phyloP scores from a whole-genome alignment of 2,888 invertebrate species.

The Drosophila dives region DNA sequence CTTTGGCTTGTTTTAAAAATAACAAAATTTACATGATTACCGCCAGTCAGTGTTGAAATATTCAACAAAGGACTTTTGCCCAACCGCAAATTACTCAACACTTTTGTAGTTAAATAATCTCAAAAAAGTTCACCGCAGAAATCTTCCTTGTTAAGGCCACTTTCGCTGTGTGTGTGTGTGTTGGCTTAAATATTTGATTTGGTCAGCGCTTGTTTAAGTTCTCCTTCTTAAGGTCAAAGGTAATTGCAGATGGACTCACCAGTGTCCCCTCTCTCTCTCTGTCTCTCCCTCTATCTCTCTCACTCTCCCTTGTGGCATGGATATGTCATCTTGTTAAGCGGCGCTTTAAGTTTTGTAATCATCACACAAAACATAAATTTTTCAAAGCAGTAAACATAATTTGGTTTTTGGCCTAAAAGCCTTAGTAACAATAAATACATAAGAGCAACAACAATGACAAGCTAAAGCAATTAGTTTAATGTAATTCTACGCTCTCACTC shows the following conservation, averaged over 20 bases:
- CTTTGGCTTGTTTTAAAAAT: conserved; percentile 30
- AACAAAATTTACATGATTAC: conserved; percentile 54
- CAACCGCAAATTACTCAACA: conserved; percentile 64
- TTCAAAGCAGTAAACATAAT: conserved; percentile 72
- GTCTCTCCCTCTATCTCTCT: neutral
- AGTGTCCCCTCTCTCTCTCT: neutral
- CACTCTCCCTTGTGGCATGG: conserved; percentile 1
- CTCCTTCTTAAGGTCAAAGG: conserved; percentile 51
- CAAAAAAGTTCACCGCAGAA: conserved; percentile 37
- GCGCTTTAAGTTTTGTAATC: conserved; percentile 39
- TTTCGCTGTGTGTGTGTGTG: conserved; percentile 3
- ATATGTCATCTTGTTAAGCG: conserved; percentile 32
- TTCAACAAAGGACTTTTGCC: conserved; percentile 26
- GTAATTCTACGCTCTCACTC: conserved; percentile 55
- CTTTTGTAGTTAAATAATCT: conserved; percentile 55
- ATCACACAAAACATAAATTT: conserved; percentile 12
- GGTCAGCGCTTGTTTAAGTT: conserved; percentile 24
- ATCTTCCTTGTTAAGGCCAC: conserved; percentile 2
- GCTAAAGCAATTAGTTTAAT: conserved; percentile 80
- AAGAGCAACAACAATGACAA: conserved; percentile 69
- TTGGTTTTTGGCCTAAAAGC: conserved; percentile 61
- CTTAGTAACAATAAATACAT: conserved; percentile 54
- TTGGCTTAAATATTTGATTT: conserved; percentile 61
- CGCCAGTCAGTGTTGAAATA: conserved; percentile 50
- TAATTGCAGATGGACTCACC: conserved; percentile 48